phyloP scores from a whole-genome alignment of 2,797 vertebrate species.

The Sebastes elongatus region DNA sequence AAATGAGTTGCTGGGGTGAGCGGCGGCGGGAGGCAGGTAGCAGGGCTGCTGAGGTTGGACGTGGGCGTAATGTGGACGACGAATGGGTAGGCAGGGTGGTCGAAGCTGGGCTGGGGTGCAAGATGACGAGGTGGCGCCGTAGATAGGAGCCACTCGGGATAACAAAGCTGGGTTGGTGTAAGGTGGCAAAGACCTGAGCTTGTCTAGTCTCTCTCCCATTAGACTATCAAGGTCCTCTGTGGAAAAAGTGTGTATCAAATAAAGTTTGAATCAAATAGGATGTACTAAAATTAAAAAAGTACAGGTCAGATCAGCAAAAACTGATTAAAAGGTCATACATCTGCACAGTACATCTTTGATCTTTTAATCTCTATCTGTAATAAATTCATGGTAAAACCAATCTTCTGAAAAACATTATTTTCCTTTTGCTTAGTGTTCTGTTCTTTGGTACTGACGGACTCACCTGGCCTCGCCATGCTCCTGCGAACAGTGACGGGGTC shows the following conservation, averaged over 20 bases:
- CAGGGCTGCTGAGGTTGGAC: slow-evolving; percentile 63
- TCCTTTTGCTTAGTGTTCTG: neutral
- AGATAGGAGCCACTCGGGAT: slow-evolving; percentile 30
- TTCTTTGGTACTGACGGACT: slow-evolving; percentile 4
- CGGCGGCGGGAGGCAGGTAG: slow-evolving; percentile 55
- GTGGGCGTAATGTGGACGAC: slow-evolving; percentile 66
- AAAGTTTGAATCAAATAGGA: neutral
- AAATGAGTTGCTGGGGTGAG: slow-evolving; percentile 75
- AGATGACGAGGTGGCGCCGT: slow-evolving; percentile 56
- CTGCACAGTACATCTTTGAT: neutral
- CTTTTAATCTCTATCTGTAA: neutral
- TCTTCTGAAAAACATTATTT: neutral
- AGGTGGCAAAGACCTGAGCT: slow-evolving; percentile 61
- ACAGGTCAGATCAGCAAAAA: neutral
- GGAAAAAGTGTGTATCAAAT: slow-evolving; percentile 19
- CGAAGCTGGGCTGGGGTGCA: slow-evolving; percentile 62
- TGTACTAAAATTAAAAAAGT: neutral
- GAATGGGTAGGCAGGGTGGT: slow-evolving; percentile 54
- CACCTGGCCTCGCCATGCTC: slow-evolving; percentile 97
- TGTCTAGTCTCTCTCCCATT: slow-evolving; percentile 88
- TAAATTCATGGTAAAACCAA: neutral
- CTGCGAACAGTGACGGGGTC: slow-evolving; percentile 92
- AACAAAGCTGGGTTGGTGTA: slow-evolving; percentile 43
- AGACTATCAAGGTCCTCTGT: slow-evolving; percentile 92
- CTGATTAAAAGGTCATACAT: neutral